Evolutionary conservation across 1,140 invertebrate genomes (phyloP).

Genomic region (Sitophilus oryzae): DNA sequence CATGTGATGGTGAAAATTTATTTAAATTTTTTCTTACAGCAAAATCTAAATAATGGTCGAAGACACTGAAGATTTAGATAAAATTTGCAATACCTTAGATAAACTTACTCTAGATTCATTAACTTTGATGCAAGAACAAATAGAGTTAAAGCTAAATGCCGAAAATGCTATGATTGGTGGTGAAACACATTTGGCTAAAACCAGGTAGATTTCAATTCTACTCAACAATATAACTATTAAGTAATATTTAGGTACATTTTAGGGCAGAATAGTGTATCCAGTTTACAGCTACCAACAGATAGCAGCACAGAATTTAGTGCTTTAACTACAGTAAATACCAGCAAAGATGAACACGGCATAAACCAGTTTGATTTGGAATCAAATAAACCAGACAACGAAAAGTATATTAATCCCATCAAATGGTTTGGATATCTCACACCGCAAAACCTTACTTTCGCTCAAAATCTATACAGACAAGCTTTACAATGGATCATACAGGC

Average conservation of each 20-base stretch:
- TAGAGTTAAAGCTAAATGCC: slow-evolving; percentile 55
- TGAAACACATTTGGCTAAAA: slow-evolving; percentile 62
- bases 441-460: slow-evolving; percentile 60
- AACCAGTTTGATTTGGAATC: slow-evolving; percentile 37
- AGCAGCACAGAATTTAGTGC: slow-evolving; percentile 54
- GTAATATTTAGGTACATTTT: slow-evolving; percentile 53
- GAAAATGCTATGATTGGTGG: slow-evolving; percentile 59
- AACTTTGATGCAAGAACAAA: slow-evolving; percentile 62
- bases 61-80: slow-evolving; percentile 28
- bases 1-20: too few relatives aligned
- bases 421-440: slow-evolving; percentile 74
- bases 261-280: slow-evolving; percentile 61
- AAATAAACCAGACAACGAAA: slow-evolving; percentile 42
- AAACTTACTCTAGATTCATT: slow-evolving; percentile 55
- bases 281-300: slow-evolving; percentile 58
- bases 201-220: slow-evolving; percentile 33
- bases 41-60: slow-evolving; percentile 6
- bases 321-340: slow-evolving; percentile 44
- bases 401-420: slow-evolving; percentile 55
- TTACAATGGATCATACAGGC: slow-evolving; percentile 56
- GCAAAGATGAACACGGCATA: slow-evolving; percentile 41
- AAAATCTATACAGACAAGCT: slow-evolving; percentile 59
- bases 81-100: slow-evolving; percentile 54
- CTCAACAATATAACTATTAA: not conserved
- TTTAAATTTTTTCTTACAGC: too few relatives aligned